These are phyloP conservation scores for Capitulum mitella DNA, from an alignment of 2,888 invertebrate species.

Conservation along the genomic window DNA sequence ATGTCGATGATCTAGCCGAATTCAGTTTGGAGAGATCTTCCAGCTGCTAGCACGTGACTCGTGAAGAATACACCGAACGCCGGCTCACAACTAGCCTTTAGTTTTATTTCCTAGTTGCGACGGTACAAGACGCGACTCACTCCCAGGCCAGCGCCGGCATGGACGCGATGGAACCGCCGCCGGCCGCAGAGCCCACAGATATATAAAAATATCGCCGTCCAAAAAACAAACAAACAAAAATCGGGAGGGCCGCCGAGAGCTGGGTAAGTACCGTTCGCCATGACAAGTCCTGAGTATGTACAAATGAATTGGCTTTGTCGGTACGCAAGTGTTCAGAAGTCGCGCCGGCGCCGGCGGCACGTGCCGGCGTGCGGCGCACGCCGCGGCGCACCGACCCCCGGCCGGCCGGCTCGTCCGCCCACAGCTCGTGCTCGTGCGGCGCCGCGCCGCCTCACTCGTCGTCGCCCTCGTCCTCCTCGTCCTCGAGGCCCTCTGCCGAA, in stretches of 20 bases:
- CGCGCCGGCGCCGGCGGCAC: slow-evolving; percentile 26
- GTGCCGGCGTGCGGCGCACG: slow-evolving; percentile 37
- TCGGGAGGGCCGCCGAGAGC: neutral
- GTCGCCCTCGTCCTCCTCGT: slow-evolving; percentile 38
- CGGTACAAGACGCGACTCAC: no score
- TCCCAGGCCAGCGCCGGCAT: no score
- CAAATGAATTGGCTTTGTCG: slow-evolving; percentile 17
- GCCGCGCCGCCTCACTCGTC: slow-evolving; percentile 21
- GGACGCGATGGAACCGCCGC: neutral
- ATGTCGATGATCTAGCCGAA: no score
- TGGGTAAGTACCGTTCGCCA: neutral
- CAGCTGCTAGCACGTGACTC: no score
- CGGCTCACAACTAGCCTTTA: no score
- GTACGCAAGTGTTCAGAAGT: neutral
- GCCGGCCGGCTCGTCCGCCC: neutral
- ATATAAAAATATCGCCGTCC: slow-evolving; percentile 22
- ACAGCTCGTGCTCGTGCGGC: neutral
- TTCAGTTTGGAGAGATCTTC: no score
- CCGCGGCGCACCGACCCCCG: no score
- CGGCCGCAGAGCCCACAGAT: neutral
- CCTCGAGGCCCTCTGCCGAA: neutral
- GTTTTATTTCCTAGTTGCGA: no score
- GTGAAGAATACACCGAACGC: no score
- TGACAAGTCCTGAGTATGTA: slow-evolving; percentile 20
- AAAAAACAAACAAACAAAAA: neutral